Percentiles rank a stretch among this genome's conserved stretches.
Conservation (phyloP, 2,888 invertebrate genomes). For the Microchrysa polita region DNA sequence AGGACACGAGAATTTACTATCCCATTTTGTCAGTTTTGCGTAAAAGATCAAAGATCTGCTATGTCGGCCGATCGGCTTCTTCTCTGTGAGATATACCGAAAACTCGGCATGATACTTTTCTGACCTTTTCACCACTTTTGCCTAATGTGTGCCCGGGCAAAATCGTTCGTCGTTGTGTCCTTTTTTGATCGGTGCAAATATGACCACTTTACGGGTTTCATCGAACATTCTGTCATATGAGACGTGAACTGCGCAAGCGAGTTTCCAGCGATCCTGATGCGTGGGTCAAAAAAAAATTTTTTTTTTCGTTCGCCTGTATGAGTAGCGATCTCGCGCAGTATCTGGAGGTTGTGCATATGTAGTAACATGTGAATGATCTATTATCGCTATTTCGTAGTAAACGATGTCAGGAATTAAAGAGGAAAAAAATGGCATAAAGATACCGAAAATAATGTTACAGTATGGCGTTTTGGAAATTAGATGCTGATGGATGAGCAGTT, state of each 20-base stretch:
- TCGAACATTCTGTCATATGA: conserved; percentile 5
- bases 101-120: conserved; percentile 42
- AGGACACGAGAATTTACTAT: background rate
- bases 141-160: background rate
- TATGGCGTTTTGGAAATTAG: conserved; percentile 12
- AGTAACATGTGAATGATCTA: conserved; percentile 33
- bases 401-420: background rate
- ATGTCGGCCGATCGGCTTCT: conserved; percentile 5
- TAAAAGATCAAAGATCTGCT: conserved; percentile 19
- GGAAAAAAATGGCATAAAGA: conserved; percentile 16
- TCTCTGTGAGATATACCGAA: conserved; percentile 18
- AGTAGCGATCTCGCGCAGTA: conserved; percentile 27
- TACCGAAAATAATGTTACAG: conserved; percentile 29
- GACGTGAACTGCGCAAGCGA: background rate
- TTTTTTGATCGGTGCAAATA: conserved; percentile 32
- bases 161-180: too few species aligned
- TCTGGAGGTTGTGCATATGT: background rate
- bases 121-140: conserved; percentile 37
- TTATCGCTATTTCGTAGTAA: background rate
- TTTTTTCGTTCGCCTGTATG: too few species aligned
- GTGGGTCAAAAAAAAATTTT: too few species aligned
- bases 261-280: too few species aligned
- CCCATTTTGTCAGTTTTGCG: conserved; percentile 1
- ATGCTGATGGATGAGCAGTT: conserved; percentile 24
- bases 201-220: conserved; percentile 25